These are phyloP conservation scores for Oryzaephilus surinamensis DNA, from an alignment of 1,140 invertebrate species.

Conservation along the genomic window DNA sequence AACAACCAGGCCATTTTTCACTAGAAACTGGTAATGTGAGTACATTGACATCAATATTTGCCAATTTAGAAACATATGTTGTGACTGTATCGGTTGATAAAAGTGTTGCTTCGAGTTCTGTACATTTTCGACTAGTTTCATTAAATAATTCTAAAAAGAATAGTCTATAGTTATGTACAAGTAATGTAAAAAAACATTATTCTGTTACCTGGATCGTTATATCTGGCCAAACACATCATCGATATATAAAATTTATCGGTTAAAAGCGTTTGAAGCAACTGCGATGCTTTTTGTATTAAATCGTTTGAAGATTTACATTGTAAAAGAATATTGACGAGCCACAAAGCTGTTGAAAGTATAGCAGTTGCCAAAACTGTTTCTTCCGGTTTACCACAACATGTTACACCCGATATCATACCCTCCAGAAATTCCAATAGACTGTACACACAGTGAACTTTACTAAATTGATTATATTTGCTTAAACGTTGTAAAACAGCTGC, in stretches of 20 bases:
- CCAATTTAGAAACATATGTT: conserved; percentile 41
- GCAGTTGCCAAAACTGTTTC: conserved; percentile 65
- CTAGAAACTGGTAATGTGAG: conserved; percentile 44
- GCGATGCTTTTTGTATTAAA: conserved; percentile 58
- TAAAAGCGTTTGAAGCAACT: conserved; percentile 57
- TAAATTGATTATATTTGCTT: conserved; percentile 78
- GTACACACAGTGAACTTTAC: conserved; percentile 78
- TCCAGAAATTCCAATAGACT: conserved; percentile 79
- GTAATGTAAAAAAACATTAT: conserved; percentile 1
- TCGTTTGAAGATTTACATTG: conserved; percentile 40
- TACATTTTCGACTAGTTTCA: conserved; percentile 61
- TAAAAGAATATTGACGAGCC: conserved; percentile 72
- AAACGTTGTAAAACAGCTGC: conserved; percentile 79
- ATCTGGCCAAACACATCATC: conserved; percentile 71
- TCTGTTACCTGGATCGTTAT: conserved; percentile 26
- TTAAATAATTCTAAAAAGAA: conserved; percentile 38
- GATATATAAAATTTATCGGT: conserved; percentile 65
- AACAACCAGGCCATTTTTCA: conserved; percentile 58
- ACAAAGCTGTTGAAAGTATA: conserved; percentile 64
- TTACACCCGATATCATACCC: conserved; percentile 56
- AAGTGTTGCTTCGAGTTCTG: conserved; percentile 53
- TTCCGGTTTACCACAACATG: conserved; percentile 66
- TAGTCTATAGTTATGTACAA: neutral
- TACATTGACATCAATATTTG: conserved; percentile 50
- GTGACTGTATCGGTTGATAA: conserved; percentile 38